phyloP scores from a whole-genome alignment of 2,797 vertebrate genomes.

The Loris lydekkerianus region DNA sequence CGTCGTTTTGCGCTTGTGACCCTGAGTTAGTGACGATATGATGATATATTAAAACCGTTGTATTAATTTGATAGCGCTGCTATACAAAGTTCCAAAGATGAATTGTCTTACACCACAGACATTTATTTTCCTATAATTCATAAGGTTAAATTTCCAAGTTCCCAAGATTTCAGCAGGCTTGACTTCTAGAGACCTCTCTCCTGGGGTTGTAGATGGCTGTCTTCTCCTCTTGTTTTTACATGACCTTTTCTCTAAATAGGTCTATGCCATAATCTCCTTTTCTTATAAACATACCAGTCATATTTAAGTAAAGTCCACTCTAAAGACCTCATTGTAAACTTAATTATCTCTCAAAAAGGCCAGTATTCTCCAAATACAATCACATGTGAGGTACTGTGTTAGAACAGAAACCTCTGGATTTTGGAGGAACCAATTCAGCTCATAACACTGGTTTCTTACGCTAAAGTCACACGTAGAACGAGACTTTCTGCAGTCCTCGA shows the following conservation, averaged over 20 bases:
- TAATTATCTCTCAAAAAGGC: neutral
- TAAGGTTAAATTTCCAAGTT: neutral
- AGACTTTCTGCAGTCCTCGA: neutral
- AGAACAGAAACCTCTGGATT: neutral
- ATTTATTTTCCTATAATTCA: neutral
- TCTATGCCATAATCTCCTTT: neutral
- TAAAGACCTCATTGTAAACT: neutral
- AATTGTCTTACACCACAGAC: neutral
- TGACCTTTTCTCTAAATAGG: neutral
- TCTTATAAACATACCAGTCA: neutral
- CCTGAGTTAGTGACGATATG: neutral
- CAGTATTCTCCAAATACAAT: neutral
- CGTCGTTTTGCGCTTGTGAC: neutral
- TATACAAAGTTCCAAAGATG: neutral
- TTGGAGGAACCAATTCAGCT: neutral
- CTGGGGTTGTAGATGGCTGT: rapidly evolving
- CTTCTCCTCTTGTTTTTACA: neutral
- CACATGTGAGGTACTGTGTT: no score
- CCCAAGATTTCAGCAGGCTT: neutral
- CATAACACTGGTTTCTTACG: rapidly evolving
- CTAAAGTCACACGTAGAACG: neutral
- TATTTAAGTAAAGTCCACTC: neutral
- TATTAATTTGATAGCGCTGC: neutral
- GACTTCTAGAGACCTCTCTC: neutral
- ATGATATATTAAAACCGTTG: neutral